Percentiles rank a stretch among this genome's conserved stretches.
phyloP scores from a whole-genome alignment of 2,888 invertebrate species.

The Thera obeliscata region DNA sequence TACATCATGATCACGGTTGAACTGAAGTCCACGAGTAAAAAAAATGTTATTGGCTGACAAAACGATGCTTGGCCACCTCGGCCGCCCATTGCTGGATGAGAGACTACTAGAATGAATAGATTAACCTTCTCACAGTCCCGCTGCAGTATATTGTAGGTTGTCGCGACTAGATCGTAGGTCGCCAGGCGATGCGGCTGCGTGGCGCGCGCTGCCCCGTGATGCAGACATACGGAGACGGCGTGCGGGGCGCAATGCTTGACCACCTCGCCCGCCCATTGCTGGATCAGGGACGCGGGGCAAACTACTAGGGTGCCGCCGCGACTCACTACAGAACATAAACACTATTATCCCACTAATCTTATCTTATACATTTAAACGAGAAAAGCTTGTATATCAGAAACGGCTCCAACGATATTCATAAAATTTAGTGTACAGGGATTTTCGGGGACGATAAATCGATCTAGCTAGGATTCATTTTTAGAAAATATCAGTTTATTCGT shows the following conservation, averaged over 20 bases:
- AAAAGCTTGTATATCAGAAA: too few relatives aligned
- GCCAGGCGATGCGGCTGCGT: conserved; percentile 86
- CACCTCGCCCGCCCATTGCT: conserved; percentile 95
- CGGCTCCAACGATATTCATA: too few relatives aligned
- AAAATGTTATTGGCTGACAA: too few relatives aligned
- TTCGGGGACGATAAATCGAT: too few relatives aligned
- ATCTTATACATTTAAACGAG: too few relatives aligned
- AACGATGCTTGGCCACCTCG: conserved; percentile 88
- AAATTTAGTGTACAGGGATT: too few relatives aligned
- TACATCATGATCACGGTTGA: too few relatives aligned
- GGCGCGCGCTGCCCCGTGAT: conserved; percentile 93
- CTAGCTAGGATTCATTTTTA: too few relatives aligned
- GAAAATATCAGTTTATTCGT: too few relatives aligned
- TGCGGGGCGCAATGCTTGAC: conserved; percentile 85
- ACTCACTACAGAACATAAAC: conserved; percentile 56
- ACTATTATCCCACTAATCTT: too few relatives aligned
- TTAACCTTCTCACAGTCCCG: conserved; percentile 84
- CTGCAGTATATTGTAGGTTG: conserved; percentile 92
- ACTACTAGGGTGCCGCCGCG: conserved; percentile 93
- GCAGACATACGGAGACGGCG: conserved; percentile 86
- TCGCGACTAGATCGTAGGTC: conserved; percentile 92
- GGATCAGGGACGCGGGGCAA: conserved; percentile 95
- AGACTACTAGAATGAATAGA: background rate
- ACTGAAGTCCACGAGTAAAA: too few relatives aligned
- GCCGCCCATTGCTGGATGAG: conserved; percentile 91